Evolutionary conservation across 2,888 invertebrate genomes (phyloP).

Genomic region (Timema cristinae): DNA sequence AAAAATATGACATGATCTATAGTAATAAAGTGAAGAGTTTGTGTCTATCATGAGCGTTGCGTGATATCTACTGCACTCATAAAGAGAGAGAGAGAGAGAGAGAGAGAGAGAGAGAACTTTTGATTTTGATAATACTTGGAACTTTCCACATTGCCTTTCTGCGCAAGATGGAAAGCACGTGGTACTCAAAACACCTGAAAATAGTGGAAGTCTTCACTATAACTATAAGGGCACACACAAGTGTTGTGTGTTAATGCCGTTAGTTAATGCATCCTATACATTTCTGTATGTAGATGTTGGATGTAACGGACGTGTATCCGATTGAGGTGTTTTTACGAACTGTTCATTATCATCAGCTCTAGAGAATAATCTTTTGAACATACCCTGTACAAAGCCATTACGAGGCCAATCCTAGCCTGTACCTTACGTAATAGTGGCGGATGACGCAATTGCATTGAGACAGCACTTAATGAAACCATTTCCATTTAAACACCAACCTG

Average conservation of each 20-base stretch:
- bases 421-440: neutral
- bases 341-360: neutral
- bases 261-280: neutral
- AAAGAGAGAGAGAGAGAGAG: too few relatives aligned
- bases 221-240: neutral
- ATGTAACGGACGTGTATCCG: neutral
- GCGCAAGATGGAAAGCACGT: neutral
- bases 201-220: neutral
- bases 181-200: neutral
- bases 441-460: neutral
- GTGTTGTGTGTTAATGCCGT: neutral
- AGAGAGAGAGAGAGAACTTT: too few relatives aligned
- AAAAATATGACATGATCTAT: too few relatives aligned
- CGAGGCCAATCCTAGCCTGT: neutral
- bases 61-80: too few relatives aligned
- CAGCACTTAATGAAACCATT: neutral
- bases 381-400: neutral
- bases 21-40: too few relatives aligned
- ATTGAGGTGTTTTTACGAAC: constrained; percentile 1
- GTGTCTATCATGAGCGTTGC: too few relatives aligned
- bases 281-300: neutral
- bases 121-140: neutral
- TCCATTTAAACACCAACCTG: neutral
- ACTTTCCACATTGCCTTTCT: neutral
- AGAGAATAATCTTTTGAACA: constrained; percentile 4